Conservation (phyloP, 2,113 vertebrate species). For the Podarcis muralis region DNA sequence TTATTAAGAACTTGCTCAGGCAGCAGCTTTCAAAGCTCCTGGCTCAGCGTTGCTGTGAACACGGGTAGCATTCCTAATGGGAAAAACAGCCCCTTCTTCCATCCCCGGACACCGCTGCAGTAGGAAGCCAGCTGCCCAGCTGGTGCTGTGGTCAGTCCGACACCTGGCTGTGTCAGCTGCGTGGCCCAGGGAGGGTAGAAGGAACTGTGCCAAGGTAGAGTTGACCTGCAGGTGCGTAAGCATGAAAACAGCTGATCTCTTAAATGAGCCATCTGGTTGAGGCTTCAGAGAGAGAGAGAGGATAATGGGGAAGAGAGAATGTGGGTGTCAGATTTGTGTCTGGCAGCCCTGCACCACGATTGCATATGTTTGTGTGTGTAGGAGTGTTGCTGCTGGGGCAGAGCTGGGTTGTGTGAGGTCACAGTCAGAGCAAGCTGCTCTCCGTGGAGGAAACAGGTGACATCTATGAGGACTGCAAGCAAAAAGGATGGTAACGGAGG, state of each 20-base stretch:
- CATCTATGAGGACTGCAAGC: neutral
- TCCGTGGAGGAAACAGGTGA: neutral
- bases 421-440: neutral
- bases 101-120: neutral
- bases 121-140: neutral
- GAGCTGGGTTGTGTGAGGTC: neutral
- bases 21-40: constrained; percentile 1
- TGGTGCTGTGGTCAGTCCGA: neutral
- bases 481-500: neutral
- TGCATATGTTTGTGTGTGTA: neutral
- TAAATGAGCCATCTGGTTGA: neutral
- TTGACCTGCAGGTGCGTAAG: neutral
- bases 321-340: neutral
- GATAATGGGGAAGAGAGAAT: neutral
- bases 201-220: neutral
- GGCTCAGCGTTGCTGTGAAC: neutral
- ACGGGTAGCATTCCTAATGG: neutral
- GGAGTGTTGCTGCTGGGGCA: neutral
- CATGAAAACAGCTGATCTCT: neutral
- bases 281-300: neutral
- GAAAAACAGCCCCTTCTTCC: neutral
- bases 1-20: neutral
- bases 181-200: neutral
- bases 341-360: neutral
- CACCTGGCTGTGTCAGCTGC: neutral